phyloP scores from a whole-genome alignment of 2,888 invertebrate genomes.

The Rutpela maculata region DNA sequence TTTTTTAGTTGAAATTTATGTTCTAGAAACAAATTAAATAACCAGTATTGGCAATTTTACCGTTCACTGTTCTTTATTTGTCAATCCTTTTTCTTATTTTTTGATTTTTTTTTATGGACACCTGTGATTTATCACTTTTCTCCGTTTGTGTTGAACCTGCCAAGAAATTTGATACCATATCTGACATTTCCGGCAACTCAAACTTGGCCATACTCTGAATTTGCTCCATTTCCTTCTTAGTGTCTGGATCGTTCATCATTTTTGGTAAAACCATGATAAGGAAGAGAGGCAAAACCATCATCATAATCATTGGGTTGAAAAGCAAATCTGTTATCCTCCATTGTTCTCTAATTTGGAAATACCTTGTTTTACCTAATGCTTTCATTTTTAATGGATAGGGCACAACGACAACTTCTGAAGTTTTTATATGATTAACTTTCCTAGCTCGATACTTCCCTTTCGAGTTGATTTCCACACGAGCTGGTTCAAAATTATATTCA shows the following conservation, averaged over 20 bases:
- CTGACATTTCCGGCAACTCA: slow-evolving; percentile 96
- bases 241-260: slow-evolving; percentile 98
- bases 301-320: slow-evolving; percentile 97
- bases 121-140: slow-evolving; percentile 44
- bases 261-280: slow-evolving; percentile 95
- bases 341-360: slow-evolving; percentile 94
- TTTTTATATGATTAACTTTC: slow-evolving; percentile 95
- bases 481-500: slow-evolving; percentile 93
- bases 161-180: slow-evolving; percentile 92
- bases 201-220: slow-evolving; percentile 87
- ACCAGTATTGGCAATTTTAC: background rate
- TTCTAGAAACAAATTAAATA: no score
- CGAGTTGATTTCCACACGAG: slow-evolving; percentile 96
- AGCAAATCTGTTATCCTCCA: slow-evolving; percentile 98
- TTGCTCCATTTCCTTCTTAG: slow-evolving; percentile 96
- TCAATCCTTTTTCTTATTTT: slow-evolving; percentile 53
- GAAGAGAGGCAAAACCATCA: slow-evolving; percentile 96
- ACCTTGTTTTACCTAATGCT: slow-evolving; percentile 83
- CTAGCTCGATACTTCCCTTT: slow-evolving; percentile 97
- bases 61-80: slow-evolving; percentile 41
- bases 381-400: slow-evolving; percentile 95
- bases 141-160: slow-evolving; percentile 75
- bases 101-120: slow-evolving; percentile 45
- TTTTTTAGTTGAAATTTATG: no score
- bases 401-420: slow-evolving; percentile 91